These are phyloP conservation scores for Vanessa atalanta DNA, from an alignment of 1,140 invertebrate species.

Conservation along the genomic window DNA sequence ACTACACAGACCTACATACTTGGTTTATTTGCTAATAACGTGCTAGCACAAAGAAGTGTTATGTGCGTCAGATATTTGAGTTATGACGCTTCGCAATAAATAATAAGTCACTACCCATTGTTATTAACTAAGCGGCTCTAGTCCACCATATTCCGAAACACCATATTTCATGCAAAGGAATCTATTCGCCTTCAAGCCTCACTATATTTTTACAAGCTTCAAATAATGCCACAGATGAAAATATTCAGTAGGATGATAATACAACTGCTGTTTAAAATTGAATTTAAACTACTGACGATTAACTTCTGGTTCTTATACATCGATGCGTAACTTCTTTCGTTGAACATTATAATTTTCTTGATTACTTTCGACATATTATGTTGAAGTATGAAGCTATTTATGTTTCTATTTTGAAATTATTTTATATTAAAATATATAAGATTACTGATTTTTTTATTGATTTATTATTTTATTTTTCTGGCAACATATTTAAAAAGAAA, in stretches of 20 bases:
- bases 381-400: too few relatives aligned
- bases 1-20: neutral
- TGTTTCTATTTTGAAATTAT: too few relatives aligned
- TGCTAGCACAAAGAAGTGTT: conserved; percentile 12
- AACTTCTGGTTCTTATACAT: too few relatives aligned
- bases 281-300: too few relatives aligned
- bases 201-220: conserved; percentile 62
- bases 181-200: conserved; percentile 60
- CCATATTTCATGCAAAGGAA: conserved; percentile 61
- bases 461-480: too few relatives aligned
- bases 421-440: too few relatives aligned
- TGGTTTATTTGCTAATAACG: conserved; percentile 21
- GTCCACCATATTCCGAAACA: conserved; percentile 48
- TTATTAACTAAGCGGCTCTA: conserved; percentile 47
- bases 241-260: neutral
- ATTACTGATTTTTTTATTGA: too few relatives aligned
- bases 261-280: neutral
- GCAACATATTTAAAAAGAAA: too few relatives aligned
- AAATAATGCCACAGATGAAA: conserved; percentile 31
- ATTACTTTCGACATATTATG: too few relatives aligned
- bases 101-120: conserved; percentile 33
- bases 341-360: too few relatives aligned
- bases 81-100: conserved; percentile 33
- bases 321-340: too few relatives aligned
- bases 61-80: conserved; percentile 6